Evolutionary conservation across 2,888 invertebrate genomes (phyloP).

Genomic region (Oxyteleia sp.): DNA sequence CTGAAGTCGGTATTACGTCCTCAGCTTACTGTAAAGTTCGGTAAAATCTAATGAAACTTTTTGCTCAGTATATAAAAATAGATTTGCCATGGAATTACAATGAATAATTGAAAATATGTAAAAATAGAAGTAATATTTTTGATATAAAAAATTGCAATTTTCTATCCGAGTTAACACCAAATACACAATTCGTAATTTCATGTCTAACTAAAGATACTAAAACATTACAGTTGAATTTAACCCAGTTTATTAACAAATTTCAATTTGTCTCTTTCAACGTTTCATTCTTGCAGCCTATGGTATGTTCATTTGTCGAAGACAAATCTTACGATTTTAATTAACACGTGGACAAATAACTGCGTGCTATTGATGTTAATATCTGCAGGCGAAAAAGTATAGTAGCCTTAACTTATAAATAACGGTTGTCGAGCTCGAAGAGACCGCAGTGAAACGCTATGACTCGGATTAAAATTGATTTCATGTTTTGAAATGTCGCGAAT

Average conservation of each 20-base stretch:
- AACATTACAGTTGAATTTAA: too few species aligned
- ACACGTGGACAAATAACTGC: conserved; percentile 26
- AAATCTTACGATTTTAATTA: conserved; percentile 63
- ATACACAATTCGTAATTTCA: too few species aligned
- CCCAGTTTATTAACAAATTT: conserved; percentile 17
- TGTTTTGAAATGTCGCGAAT: conserved; percentile 84
- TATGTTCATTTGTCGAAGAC: conserved; percentile 47
- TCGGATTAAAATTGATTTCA: conserved; percentile 84
- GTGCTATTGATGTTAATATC: conserved; percentile 43
- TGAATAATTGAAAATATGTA: too few species aligned
- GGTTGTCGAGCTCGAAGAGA: conserved; percentile 49
- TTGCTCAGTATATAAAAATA: too few species aligned
- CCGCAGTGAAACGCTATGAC: conserved; percentile 26
- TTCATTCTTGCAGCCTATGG: conserved; percentile 23
- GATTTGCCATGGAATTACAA: too few species aligned
- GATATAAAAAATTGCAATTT: too few species aligned
- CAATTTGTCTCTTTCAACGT: conserved; percentile 22
- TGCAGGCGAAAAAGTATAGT: conserved; percentile 73
- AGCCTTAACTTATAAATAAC: conserved; percentile 81
- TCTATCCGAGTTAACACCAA: too few species aligned
- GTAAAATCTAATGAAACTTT: too few species aligned
- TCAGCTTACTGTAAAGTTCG: too few species aligned
- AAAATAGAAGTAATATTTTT: too few species aligned
- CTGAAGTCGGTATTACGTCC: too few species aligned
- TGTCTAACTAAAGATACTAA: too few species aligned